Conservation (phyloP, 2,888 invertebrate genomes). For the Diaphora mendica region DNA sequence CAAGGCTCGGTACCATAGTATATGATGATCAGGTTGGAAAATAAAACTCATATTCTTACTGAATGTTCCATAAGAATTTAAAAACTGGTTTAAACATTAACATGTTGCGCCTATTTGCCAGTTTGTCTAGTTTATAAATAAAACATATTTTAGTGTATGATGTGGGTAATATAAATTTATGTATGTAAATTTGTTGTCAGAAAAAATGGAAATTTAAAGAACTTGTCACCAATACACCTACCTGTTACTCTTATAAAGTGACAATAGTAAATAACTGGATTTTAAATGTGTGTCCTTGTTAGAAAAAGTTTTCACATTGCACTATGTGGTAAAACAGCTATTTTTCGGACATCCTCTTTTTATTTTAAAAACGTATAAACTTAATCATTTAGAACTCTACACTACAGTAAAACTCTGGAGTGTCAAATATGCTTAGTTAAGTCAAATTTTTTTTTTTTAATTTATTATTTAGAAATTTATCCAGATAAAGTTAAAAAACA, state of each 20-base stretch:
- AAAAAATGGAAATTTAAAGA: not conserved
- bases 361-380: too few relatives aligned
- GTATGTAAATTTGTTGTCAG: slow-evolving; percentile 1
- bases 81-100: not conserved
- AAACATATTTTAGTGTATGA: not conserved
- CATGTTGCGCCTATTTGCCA: not conserved
- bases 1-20: too few relatives aligned
- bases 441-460: too few relatives aligned
- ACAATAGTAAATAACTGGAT: not conserved
- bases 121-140: not conserved
- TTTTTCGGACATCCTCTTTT: too few relatives aligned
- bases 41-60: slow-evolving; percentile 17
- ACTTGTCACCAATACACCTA: not conserved
- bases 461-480: too few relatives aligned
- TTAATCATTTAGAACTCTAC: too few relatives aligned
- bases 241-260: not conserved
- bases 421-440: too few relatives aligned
- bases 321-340: too few relatives aligned
- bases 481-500: too few relatives aligned
- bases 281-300: not conserved
- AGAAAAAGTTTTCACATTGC: not conserved
- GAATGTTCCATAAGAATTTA: not conserved
- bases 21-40: not conserved
- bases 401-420: too few relatives aligned
- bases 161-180: not conserved